Conservation (phyloP, 2,113 vertebrate species). For the Prionailurus bengalensis region DNA sequence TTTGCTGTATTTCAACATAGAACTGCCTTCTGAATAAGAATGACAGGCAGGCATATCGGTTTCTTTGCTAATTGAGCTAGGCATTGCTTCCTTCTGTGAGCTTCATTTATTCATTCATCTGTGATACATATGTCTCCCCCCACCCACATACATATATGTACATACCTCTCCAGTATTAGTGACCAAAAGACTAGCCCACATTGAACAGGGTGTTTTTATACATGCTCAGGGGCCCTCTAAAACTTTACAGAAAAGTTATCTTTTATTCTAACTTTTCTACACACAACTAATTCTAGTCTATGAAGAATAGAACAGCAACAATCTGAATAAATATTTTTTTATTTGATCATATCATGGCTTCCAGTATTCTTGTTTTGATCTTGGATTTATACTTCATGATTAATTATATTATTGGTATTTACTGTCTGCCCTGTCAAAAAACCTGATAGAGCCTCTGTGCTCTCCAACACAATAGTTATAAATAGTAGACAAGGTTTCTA, state of each 20-base stretch:
- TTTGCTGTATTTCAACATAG: constrained; percentile 60
- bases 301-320: not conserved
- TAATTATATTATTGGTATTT: constrained; percentile 51
- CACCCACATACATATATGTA: too few species aligned
- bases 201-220: constrained; percentile 38
- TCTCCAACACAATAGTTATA: not conserved
- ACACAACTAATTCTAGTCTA: not conserved
- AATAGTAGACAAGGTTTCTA: constrained; percentile 37
- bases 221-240: not conserved
- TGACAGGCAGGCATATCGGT: not conserved
- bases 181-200: not conserved
- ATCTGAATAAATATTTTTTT: not conserved
- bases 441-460: not conserved
- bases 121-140: not conserved
- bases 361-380: not conserved
- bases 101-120: constrained; percentile 28
- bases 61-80: constrained; percentile 16
- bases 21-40: constrained; percentile 39
- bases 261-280: constrained; percentile 35
- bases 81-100: not conserved
- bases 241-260: constrained; percentile 33
- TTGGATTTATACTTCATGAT: not conserved
- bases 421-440: not conserved
- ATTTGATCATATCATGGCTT: not conserved
- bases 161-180: not conserved